Base-by-base conservation (phyloP, 2,797 vertebrate genomes). In the Melanogrammus aeglefinus region DNA sequence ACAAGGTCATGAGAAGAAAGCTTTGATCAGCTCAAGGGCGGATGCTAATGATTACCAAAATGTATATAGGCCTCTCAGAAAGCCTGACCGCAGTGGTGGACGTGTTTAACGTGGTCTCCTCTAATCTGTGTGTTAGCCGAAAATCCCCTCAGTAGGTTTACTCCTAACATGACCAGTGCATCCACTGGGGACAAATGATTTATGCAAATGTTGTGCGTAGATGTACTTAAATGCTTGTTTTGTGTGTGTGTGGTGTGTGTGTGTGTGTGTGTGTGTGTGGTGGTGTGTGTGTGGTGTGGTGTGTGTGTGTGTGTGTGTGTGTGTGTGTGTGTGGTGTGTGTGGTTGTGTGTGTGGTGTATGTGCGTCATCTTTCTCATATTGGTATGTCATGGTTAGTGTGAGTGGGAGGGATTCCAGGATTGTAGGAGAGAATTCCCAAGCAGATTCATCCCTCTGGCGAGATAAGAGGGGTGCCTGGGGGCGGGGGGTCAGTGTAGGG, bases 11-110 rank as follows among this genome's bases (percentile, higher is more conserved):
- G 69, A 83, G 83, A 18, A 81, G 79, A 81, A 13, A 9, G 18
- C 47, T 78, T 75, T 38, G 66, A 78, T 77, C 12, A 74, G 81
- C 80, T 87, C 83, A 90, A 90, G 88, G 87, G 85, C 78, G 1
- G 4, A 73, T 9, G 69, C 7, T 44, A 57, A 29, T 14, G 18
- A 83, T 82, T 79, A 73, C 70, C 81, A 82, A 76, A 71, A 39
- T 27, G 12, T 8, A 9, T 39, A 80, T 27, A 72, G 36, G 70
- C 29, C 31, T 31, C 70, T 35, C 7, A 12, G 33, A 31, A 5
- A 63, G 57, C 2, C 24, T 27, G 57, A 24, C 57, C 24, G 21
- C 7, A 29, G 69, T 33, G 16, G 29, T 71, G 69, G 51, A 74
- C 35, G 3, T 73, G 47, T 39, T 27, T 31, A 72, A 33, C 21